phyloP scores from a whole-genome alignment of 1,140 invertebrate genomes.

The Zaprionus gabonicus region DNA sequence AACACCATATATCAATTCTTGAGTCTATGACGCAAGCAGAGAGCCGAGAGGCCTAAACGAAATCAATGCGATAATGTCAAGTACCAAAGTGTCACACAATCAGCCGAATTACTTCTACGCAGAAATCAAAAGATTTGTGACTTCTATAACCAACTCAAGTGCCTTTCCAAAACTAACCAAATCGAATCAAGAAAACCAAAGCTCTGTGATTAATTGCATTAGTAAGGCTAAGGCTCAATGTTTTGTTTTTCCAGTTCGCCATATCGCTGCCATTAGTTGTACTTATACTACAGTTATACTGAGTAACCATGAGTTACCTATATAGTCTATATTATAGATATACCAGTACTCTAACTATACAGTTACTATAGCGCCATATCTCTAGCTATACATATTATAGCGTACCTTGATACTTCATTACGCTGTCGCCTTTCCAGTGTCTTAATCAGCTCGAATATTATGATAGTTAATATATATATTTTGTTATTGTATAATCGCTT shows the following conservation, averaged over 20 bases:
- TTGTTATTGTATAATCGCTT: neutral
- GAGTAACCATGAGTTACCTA: too few relatives aligned
- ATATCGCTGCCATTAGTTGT: neutral
- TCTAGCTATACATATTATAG: neutral
- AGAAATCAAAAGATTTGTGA: neutral
- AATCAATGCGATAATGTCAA: constrained; percentile 25
- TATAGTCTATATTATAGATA: neutral
- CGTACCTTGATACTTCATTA: neutral
- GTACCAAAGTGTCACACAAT: neutral
- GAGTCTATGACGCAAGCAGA: constrained; percentile 15
- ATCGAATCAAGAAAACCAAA: neutral
- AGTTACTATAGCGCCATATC: neutral
- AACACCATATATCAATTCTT: neutral
- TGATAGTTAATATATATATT: neutral
- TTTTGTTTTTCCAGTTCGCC: neutral
- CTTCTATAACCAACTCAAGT: constrained; percentile 12
- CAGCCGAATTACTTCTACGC: neutral
- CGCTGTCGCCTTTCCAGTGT: neutral
- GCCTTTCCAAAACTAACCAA: constrained; percentile 1
- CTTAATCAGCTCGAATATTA: constrained; percentile 3
- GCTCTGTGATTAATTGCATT: constrained; percentile 26
- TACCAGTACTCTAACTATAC: neutral
- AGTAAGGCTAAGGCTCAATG: constrained; percentile 1
- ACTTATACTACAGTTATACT: too few relatives aligned
- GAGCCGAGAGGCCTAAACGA: neutral